Evolutionary conservation across 2,797 vertebrate genomes (phyloP), one percentile per base, ranked within the genome.

Genomic region (Selene dorsalis): DNA sequence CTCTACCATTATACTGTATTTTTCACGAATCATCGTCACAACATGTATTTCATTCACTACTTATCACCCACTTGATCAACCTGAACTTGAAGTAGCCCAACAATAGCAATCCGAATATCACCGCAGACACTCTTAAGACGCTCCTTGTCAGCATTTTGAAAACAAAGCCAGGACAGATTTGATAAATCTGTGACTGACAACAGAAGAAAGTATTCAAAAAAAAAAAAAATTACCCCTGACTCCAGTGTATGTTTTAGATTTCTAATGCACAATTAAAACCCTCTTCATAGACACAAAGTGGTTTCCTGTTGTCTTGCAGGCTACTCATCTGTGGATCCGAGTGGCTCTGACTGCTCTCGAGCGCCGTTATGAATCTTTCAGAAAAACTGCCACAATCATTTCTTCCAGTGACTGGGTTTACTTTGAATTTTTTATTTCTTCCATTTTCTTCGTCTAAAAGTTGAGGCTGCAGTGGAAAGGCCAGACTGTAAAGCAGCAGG

Each of bases 361-460:
- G 64, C 39, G 17, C 55, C 13, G 30, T 84, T 88, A 94, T 95
- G 81, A 94, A 95, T 94, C 88, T 94, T 95, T 94, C 48, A 93
- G 76, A 88, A 88, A 91, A 84, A 77, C 84, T 87, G 84, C 87
- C 90, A 77, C 56, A 52, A 48, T 79, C 68, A 75, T 82, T 67
- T 90, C 80, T 90, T 89, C 82, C 80, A 81, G 79, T 82, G 79
- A 67, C 62, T 81, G 80, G 65, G 60, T 82, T 45, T 67, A 76
- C 82, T 35, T 35, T 94, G 62, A 92, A 94, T 92, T 72, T 93
- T 93, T 92, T 50, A 94, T 93, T 84, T 69, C 68, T 80, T 80
- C 48, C 48, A 45, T 91, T 82, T 91, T 79, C 76, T 74, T 84
- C 63, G 28, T 26, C 69, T 79, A 80, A 32, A 45, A 79, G 58